Percentiles rank a stretch among this genome's conserved stretches.
These are phyloP conservation scores for Resseliella maxima DNA, from an alignment of 2,888 invertebrate genomes.

Conservation along the genomic window DNA sequence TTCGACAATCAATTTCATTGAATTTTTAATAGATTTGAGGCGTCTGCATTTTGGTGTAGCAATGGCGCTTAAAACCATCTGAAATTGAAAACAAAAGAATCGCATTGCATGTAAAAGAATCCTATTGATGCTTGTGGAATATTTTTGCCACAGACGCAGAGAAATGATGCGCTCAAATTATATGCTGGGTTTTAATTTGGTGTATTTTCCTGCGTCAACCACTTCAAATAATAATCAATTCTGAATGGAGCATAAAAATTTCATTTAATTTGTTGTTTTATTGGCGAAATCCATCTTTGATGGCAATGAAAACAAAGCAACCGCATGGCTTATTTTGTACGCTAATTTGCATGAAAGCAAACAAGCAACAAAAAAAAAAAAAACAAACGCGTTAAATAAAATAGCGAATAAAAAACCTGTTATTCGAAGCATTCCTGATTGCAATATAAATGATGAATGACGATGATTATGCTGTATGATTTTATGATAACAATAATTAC, in stretches of 20 bases:
- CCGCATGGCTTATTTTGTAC: neutral
- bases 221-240: conserved; percentile 21
- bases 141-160: neutral
- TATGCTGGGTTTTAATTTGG: conserved; percentile 26
- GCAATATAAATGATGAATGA: conserved; percentile 37
- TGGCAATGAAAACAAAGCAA: neutral
- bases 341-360: neutral
- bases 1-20: neutral
- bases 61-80: neutral
- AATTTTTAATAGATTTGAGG: neutral
- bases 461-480: conserved; percentile 34
- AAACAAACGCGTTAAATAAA: neutral
- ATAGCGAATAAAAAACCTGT: neutral
- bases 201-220: conserved; percentile 4
- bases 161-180: conserved; percentile 3
- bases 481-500: conserved; percentile 40
- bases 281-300: neutral
- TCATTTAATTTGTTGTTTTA: conserved; percentile 1
- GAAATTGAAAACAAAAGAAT: neutral
- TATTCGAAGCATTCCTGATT: neutral
- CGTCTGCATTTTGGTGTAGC: neutral
- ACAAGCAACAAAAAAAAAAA: neutral
- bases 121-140: neutral
- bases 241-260: conserved; percentile 6
- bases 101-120: conserved; percentile 13